These are phyloP conservation scores for Vanessa atalanta DNA, from an alignment of 1,140 invertebrate species.

Conservation along the genomic window DNA sequence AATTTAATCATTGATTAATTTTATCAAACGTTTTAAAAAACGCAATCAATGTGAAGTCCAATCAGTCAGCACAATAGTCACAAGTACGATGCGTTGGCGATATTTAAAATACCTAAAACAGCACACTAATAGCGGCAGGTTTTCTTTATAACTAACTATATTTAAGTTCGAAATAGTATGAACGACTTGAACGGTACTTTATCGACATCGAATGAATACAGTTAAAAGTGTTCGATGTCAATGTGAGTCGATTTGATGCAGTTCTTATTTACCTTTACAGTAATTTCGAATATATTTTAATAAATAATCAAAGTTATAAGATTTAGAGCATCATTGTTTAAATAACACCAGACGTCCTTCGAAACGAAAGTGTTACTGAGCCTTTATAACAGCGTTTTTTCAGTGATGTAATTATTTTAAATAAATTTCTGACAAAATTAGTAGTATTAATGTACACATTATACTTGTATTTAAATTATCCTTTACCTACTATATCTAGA, in stretches of 20 bases:
- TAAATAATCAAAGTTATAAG: too few relatives aligned
- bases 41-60: not conserved
- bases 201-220: conserved; percentile 7
- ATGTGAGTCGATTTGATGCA: not conserved
- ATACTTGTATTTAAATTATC: too few relatives aligned
- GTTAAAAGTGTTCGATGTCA: not conserved
- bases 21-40: not conserved
- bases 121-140: not conserved
- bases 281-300: not conserved
- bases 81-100: not conserved
- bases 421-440: too few relatives aligned
- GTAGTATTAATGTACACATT: too few relatives aligned
- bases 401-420: too few relatives aligned
- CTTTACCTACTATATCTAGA: too few relatives aligned
- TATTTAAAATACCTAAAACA: conserved; percentile 12
- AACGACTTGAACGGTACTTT: conserved; percentile 9
- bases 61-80: not conserved
- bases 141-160: not conserved
- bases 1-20: not conserved
- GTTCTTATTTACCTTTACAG: not conserved
- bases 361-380: too few relatives aligned
- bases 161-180: not conserved
- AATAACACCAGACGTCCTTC: too few relatives aligned
- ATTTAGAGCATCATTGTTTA: too few relatives aligned
- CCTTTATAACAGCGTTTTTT: too few relatives aligned